Percentiles rank a stretch among this genome's conserved stretches.
Evolutionary conservation across 2,888 invertebrate species (phyloP).

Genomic region (Spodoptera littoralis): DNA sequence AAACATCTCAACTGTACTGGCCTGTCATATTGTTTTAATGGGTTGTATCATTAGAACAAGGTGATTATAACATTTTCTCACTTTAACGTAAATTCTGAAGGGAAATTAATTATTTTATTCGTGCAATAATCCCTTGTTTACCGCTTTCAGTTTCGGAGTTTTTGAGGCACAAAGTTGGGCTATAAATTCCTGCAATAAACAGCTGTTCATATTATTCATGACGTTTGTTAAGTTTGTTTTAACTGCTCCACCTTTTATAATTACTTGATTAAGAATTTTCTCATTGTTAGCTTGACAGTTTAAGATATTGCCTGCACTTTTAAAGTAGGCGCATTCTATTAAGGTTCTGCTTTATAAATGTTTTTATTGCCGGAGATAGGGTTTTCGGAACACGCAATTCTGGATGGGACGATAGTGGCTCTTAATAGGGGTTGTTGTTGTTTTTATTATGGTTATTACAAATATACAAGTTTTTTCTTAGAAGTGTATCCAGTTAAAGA

Average conservation of each 20-base stretch:
- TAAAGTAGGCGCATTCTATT: conserved; percentile 41
- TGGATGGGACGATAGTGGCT: conserved; percentile 21
- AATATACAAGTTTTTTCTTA: conserved; percentile 9
- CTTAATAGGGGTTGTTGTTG: conserved; percentile 32
- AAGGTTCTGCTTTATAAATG: conserved; percentile 47
- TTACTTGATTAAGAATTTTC: conserved; percentile 77
- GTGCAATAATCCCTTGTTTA: conserved; percentile 80
- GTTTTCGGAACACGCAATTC: conserved; percentile 35
- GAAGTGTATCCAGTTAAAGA: not conserved
- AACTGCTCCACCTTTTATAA: conserved; percentile 78
- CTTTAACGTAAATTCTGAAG: conserved; percentile 55
- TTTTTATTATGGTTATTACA: conserved; percentile 24
- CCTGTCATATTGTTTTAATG: conserved; percentile 30
- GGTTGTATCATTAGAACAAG: conserved; percentile 36
- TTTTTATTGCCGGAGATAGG: conserved; percentile 43
- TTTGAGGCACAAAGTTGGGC: conserved; percentile 78
- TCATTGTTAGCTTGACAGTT: conserved; percentile 60
- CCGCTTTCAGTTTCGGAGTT: conserved; percentile 81
- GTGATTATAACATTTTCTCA: conserved; percentile 41
- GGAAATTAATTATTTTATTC: conserved; percentile 77
- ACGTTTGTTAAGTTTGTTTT: conserved; percentile 82
- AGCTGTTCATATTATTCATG: conserved; percentile 85
- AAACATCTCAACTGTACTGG: conserved; percentile 5
- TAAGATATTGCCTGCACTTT: conserved; percentile 60
- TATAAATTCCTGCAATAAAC: conserved; percentile 84